A percentile compares a stretch with the other conserved stretches of the same genome.
These are phyloP conservation scores for Melieria crassipennis DNA, from an alignment of 2,888 invertebrate genomes.

Conservation along the genomic window DNA sequence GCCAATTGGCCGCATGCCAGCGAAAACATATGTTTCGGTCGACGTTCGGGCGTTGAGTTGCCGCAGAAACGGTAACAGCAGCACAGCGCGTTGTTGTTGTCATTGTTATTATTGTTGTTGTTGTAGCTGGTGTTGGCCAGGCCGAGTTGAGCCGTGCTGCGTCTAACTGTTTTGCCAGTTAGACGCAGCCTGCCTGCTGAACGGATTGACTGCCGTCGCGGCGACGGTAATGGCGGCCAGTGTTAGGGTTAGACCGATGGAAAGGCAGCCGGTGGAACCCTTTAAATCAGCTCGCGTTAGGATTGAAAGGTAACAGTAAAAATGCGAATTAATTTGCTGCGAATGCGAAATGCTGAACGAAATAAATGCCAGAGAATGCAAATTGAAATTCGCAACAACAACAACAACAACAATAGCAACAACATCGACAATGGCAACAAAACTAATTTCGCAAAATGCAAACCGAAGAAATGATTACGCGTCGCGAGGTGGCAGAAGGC, in stretches of 20 bases:
- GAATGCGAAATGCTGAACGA: conserved; percentile 9
- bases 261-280: neutral
- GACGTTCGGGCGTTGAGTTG: too few species aligned
- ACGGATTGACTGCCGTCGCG: too few species aligned
- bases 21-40: neutral
- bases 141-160: too few species aligned
- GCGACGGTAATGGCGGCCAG: too few species aligned
- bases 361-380: conserved; percentile 16
- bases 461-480: conserved; percentile 25
- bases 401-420: conserved; percentile 2
- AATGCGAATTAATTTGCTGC: conserved; percentile 24
- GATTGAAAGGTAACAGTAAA: conserved; percentile 13
- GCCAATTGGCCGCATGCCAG: conserved; percentile 43
- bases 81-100: too few species aligned
- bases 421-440: neutral
- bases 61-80: too few species aligned
- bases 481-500: neutral
- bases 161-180: too few species aligned
- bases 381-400: conserved; percentile 20
- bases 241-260: too few species aligned
- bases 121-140: too few species aligned
- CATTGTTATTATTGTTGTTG: too few species aligned
- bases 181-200: too few species aligned
- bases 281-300: conserved; percentile 10
- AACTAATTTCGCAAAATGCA: conserved; percentile 17